Evolutionary conservation across 2,113 vertebrate species (phyloP).

Genomic region (Galbula dea): DNA sequence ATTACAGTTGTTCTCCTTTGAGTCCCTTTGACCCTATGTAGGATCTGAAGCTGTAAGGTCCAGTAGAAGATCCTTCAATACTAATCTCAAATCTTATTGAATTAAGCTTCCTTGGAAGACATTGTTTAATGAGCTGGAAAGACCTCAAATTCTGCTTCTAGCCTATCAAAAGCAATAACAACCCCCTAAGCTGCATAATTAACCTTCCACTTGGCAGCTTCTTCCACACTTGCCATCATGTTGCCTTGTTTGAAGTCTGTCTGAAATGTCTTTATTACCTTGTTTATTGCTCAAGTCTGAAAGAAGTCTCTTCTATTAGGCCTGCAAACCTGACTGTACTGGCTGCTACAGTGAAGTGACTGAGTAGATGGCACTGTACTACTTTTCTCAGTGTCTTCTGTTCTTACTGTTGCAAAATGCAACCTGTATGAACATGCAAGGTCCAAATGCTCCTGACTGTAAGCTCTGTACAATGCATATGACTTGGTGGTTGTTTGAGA

Average conservation of each 20-base stretch:
- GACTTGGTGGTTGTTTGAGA: too few relatives aligned
- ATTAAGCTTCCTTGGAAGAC: neutral
- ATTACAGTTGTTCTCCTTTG: neutral
- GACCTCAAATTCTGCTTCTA: neutral
- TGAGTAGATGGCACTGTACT: neutral
- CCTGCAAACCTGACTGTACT: neutral
- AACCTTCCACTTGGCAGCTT: neutral
- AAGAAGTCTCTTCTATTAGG: neutral
- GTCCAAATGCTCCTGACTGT: neutral
- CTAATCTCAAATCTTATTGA: conserved; percentile 14
- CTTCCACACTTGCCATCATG: neutral
- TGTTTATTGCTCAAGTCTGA: neutral
- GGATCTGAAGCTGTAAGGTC: neutral
- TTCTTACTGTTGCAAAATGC: neutral
- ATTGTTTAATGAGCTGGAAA: conserved; percentile 33
- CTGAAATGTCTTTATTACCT: neutral
- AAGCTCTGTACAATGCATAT: rapidly evolving
- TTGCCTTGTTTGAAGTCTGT: neutral
- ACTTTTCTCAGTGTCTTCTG: neutral
- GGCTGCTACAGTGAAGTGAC: neutral
- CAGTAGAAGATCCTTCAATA: neutral
- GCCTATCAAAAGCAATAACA: neutral
- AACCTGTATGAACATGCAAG: neutral
- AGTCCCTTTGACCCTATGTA: neutral
- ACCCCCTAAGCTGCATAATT: neutral